Percentiles rank a stretch among this genome's conserved stretches.
Evolutionary conservation across 2,888 invertebrate genomes (phyloP).

Genomic region (Merodon equestris): DNA sequence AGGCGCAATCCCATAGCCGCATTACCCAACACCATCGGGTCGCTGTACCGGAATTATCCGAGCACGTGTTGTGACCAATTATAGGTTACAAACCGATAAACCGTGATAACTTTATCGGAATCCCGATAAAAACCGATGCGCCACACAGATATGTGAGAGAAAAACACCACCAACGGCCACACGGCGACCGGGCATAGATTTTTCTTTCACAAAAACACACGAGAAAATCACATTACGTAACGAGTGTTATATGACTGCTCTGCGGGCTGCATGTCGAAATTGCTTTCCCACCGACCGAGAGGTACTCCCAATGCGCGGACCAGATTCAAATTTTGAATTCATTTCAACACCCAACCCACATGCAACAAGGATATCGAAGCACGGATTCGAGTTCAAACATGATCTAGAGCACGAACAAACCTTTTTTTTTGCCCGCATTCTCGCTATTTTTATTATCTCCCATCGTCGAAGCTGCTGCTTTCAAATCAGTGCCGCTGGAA

Average conservation of each 20-base stretch:
- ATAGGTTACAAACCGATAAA: conserved; percentile 57
- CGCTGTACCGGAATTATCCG: neutral
- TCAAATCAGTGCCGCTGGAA: conserved; percentile 7
- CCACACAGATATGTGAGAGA: neutral
- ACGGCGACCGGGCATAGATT: conserved; percentile 29
- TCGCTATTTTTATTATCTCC: conserved; percentile 47
- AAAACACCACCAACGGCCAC: conserved; percentile 44
- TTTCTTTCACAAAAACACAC: conserved; percentile 65
- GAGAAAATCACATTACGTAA: conserved; percentile 69
- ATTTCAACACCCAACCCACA: conserved; percentile 5
- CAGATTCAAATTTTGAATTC: neutral
- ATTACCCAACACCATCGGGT: too few relatives aligned
- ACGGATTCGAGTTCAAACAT: too few relatives aligned
- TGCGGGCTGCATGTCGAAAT: conserved; percentile 38
- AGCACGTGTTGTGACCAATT: conserved; percentile 59
- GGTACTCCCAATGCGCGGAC: too few relatives aligned
- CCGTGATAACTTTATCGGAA: neutral
- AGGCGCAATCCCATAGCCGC: too few relatives aligned
- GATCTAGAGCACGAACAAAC: conserved; percentile 39
- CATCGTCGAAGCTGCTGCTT: conserved; percentile 20
- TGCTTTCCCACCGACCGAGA: conserved; percentile 6
- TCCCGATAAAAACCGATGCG: too few relatives aligned
- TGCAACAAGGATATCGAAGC: neutral
- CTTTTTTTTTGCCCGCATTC: conserved; percentile 69
- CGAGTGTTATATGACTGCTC: conserved; percentile 67